phyloP scores from a whole-genome alignment of 64 coral and sea anemone genomes.

The Stylophora pistillata region DNA sequence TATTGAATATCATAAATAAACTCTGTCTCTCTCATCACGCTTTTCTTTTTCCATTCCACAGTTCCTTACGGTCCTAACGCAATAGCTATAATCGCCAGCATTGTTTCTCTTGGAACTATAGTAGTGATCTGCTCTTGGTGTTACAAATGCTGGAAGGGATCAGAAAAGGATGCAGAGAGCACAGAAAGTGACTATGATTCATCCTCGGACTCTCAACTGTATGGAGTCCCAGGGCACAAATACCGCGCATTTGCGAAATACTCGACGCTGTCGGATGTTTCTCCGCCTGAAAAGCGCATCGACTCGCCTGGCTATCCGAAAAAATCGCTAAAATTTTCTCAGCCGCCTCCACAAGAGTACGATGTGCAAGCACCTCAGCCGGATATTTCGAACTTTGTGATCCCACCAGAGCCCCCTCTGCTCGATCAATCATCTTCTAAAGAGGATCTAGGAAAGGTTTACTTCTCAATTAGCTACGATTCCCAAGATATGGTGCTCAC shows the following conservation, averaged over 20 bases:
- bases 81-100: constrained; percentile 30
- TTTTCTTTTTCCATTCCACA: not conserved
- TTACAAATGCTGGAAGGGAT: constrained; percentile 65
- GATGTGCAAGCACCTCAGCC: constrained; percentile 81
- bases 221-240: constrained; percentile 20
- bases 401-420: constrained; percentile 77
- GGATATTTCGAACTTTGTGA: constrained; percentile 48
- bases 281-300: not conserved
- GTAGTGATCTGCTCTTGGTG: constrained; percentile 62
- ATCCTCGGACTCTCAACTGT: constrained; percentile 44
- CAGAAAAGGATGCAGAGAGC: constrained; percentile 25
- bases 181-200: constrained; percentile 40
- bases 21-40: not conserved
- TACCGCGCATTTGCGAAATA: constrained; percentile 32
- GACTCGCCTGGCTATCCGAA: constrained; percentile 41
- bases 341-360: constrained; percentile 67
- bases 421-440: constrained; percentile 31
- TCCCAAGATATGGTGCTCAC: constrained; percentile 68
- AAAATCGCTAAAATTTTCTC: constrained; percentile 77
- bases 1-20: not conserved
- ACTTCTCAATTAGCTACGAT: constrained; percentile 90
- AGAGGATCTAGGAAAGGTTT: constrained; percentile 82
- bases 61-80: not conserved
- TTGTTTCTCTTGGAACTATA: constrained; percentile 48
- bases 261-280: constrained; percentile 12